These are phyloP conservation scores for Cettia cetti DNA, from an alignment of 2,113 vertebrate genomes.

Conservation along the genomic window DNA sequence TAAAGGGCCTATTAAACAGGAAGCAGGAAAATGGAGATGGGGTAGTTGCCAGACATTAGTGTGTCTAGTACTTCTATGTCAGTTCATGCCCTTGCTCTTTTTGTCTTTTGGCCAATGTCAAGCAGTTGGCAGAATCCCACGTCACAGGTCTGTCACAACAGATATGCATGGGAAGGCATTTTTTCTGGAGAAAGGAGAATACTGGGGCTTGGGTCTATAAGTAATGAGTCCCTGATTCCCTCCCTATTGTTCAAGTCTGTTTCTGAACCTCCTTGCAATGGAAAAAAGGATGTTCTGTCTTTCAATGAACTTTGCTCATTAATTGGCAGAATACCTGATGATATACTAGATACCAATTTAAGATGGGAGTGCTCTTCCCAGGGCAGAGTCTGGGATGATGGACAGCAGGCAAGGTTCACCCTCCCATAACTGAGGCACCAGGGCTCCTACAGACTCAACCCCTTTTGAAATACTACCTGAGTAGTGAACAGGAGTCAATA, in stretches of 20 bases:
- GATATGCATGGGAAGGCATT: neutral
- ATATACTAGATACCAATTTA: neutral
- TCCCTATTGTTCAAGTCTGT: neutral
- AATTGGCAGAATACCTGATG: neutral
- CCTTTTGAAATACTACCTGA: neutral
- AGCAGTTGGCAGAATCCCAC: neutral
- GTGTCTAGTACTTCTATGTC: neutral
- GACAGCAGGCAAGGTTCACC: neutral
- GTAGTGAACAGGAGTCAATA: neutral
- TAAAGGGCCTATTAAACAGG: slow-evolving; percentile 40
- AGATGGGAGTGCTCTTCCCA: neutral
- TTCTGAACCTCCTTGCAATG: neutral
- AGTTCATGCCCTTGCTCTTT: neutral
- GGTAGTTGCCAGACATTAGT: neutral
- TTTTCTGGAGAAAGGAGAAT: neutral
- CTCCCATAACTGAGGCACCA: neutral
- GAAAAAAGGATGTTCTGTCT: neutral
- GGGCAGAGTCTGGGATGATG: neutral
- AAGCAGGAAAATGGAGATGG: neutral
- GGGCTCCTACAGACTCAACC: neutral
- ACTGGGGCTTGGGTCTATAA: neutral
- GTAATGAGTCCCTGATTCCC: neutral
- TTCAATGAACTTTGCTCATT: neutral
- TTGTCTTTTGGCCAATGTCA: neutral
- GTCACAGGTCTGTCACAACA: neutral